Evolutionary conservation across 2,888 invertebrate genomes (phyloP), one percentile per base, ranked within the genome.

Genomic region (Orchesellides sinensis): DNA sequence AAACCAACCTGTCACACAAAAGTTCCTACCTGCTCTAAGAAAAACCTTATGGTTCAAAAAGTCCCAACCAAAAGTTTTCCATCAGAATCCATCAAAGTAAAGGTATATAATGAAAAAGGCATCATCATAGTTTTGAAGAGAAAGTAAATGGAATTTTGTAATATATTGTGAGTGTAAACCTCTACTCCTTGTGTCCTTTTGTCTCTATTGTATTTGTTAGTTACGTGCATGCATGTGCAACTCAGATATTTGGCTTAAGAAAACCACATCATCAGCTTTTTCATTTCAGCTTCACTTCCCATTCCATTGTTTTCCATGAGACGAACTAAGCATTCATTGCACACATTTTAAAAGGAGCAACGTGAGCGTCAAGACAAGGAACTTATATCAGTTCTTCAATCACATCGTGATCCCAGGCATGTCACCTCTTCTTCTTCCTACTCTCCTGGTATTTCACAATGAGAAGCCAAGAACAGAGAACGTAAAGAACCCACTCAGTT

Each of bases 211-310:
- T 78, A 69, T 69, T 66, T 49, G 32, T 68, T 68, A 19, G 61
- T 54, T 47, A 25, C 70, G 66, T 65, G 72, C 65, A 77, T 83
- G 83, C 70, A 83, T 83, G 83, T 83, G 77, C 56, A 59, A 63
- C 49, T 59, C 47, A 66, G 83, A 83, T 83, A 83, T 66, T 78
- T 83, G 83, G 77, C 83, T 83, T 83, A 83, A 35, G 72, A 61
- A 66, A 83, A 59, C 65, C 83, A 73, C 77, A 78, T 83, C 83
- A 73, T 73, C 81, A 66, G 72, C 77, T 68, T 77, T 75, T 83
- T 83, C 83, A 83, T 78, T 83, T 72, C 49, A 32, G 61, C 47
- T 69, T 49, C 74, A 61, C 68, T 69, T 75, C 49, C 73, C 14
- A 81, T 79, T 61, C 70, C 73, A 78, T 83, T 83, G 83, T 83